These are phyloP conservation scores for Palythoa grandiflora DNA, from an alignment of 92 coral and sea anemone genomes.

Conservation along the genomic window DNA sequence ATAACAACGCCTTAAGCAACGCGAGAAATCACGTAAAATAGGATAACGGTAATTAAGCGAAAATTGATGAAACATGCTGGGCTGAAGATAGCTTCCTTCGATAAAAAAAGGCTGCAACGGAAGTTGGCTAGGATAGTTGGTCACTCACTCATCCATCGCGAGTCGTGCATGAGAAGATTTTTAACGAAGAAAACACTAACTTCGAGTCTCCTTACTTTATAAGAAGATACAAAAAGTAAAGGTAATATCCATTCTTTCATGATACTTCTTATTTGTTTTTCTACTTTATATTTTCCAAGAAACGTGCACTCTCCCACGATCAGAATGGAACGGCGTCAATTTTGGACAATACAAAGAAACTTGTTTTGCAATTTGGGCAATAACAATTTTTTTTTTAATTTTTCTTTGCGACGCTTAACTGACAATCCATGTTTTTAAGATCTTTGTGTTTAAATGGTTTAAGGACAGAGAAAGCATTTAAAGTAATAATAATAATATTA, in stretches of 20 bases:
- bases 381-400: not conserved
- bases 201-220: not conserved
- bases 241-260: not conserved
- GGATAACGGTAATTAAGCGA: not conserved
- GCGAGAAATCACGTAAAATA: not conserved
- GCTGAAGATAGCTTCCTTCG: not conserved
- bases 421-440: too few relatives aligned
- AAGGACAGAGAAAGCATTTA: too few relatives aligned
- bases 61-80: not conserved
- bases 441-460: too few relatives aligned
- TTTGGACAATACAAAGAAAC: not conserved
- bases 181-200: not conserved
- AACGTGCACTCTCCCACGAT: not conserved
- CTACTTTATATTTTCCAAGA: not conserved
- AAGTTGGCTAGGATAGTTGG: not conserved
- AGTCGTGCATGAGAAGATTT: not conserved
- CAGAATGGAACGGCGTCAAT: not conserved
- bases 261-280: not conserved
- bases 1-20: not conserved
- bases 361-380: not conserved
- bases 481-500: too few relatives aligned
- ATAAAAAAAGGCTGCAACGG: not conserved
- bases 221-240: not conserved
- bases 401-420: too few relatives aligned
- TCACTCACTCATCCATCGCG: not conserved